A percentile compares a stretch with the other conserved stretches of the same genome.
phyloP scores from a whole-genome alignment of 2,888 invertebrate genomes.

The Ceriagrion tenellum region DNA sequence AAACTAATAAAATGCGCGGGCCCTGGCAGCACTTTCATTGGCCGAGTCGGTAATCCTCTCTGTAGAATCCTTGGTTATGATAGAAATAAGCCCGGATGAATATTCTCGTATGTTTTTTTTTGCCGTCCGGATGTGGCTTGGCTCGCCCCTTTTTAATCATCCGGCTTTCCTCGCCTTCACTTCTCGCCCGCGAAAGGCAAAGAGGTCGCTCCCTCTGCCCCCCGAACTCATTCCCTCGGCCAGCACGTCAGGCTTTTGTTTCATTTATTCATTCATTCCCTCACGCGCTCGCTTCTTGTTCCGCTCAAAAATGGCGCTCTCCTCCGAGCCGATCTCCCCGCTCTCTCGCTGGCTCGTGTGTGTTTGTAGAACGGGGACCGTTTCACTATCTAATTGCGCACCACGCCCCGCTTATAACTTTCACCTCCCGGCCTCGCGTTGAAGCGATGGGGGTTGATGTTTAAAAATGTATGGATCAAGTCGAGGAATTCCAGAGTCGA shows the following conservation, averaged over 20 bases:
- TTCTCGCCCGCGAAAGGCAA: not conserved
- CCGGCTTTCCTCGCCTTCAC: not conserved
- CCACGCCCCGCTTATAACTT: not conserved
- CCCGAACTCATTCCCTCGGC: not conserved
- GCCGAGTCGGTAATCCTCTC: no score
- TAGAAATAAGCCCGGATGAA: no score
- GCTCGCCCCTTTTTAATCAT: not conserved
- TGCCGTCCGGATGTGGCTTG: not conserved
- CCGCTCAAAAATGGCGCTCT: not conserved
- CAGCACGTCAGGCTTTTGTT: not conserved
- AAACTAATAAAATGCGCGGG: no score
- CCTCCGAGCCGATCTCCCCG: not conserved
- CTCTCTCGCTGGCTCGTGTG: not conserved
- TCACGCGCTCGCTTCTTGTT: not conserved
- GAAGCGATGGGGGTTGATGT: not conserved
- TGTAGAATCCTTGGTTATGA: no score
- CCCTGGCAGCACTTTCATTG: no score
- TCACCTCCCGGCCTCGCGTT: not conserved
- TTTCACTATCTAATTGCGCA: not conserved
- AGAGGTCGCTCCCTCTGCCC: not conserved
- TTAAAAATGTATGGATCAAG: not conserved
- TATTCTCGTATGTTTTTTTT: not conserved
- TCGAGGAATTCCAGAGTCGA: not conserved
- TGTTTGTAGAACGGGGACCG: not conserved
- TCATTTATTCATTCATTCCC: slow-evolving; percentile 7